These are phyloP conservation scores for Salmo trutta DNA, from an alignment of 2,797 vertebrate species.

Conservation along the genomic window DNA sequence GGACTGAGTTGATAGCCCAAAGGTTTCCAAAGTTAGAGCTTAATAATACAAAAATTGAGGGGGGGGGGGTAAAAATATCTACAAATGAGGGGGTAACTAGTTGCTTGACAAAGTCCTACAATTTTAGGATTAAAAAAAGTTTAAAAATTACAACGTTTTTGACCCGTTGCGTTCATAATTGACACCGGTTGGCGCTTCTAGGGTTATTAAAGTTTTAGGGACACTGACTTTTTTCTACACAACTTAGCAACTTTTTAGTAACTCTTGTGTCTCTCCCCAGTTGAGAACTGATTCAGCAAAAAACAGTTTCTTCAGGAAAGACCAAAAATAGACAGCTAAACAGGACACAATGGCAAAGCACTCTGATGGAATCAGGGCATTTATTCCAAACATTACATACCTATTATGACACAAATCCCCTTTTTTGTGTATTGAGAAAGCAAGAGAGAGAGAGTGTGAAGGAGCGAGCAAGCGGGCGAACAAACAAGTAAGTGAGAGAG, in stretches of 20 bases:
- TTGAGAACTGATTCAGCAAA: neutral
- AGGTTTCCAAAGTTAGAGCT: too few relatives aligned
- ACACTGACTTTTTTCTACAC: neutral
- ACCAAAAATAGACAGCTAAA: conserved; percentile 5
- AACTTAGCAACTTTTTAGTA: neutral
- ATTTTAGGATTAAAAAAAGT: neutral
- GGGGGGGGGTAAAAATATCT: too few relatives aligned
- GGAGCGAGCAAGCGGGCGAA: neutral
- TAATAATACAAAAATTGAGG: too few relatives aligned
- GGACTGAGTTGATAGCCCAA: too few relatives aligned
- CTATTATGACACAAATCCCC: neutral
- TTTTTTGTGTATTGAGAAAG: neutral
- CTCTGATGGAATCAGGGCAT: neutral
- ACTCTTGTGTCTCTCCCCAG: neutral
- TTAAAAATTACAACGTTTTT: too few relatives aligned
- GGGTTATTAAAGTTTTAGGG: neutral
- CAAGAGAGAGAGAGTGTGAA: neutral
- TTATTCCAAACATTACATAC: neutral
- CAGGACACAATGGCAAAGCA: neutral
- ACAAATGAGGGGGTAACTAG: too few relatives aligned
- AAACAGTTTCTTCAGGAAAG: neutral
- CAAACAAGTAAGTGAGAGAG: neutral
- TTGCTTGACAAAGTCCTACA: too few relatives aligned
- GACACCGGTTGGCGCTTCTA: neutral
- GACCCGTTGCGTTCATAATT: neutral